phyloP scores from a whole-genome alignment of 1,140 invertebrate genomes.

The Solen grandis region DNA sequence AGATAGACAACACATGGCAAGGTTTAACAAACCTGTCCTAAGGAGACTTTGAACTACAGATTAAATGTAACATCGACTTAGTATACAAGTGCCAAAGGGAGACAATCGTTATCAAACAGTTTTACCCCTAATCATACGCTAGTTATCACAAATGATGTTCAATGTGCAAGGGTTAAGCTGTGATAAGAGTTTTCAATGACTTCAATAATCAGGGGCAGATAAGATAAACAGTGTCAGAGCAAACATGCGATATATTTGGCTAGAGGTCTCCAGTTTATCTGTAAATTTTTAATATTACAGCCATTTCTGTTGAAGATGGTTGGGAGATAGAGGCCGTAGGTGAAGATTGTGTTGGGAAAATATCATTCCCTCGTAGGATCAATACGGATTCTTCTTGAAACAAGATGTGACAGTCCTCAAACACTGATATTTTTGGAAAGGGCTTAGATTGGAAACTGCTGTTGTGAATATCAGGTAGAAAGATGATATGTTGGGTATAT shows the following conservation, averaged over 20 bases:
- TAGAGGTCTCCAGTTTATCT: conserved; percentile 23
- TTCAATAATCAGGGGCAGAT: conserved; percentile 31
- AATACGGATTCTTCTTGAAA: background rate
- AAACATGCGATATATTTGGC: conserved; percentile 11
- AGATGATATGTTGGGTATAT: too few species aligned
- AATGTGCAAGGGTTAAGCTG: conserved; percentile 43
- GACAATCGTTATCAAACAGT: conserved; percentile 2
- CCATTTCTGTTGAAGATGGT: background rate
- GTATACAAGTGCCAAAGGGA: too few species aligned
- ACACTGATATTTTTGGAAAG: too few species aligned
- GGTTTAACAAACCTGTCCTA: too few species aligned
- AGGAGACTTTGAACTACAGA: too few species aligned
- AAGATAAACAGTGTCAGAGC: conserved; percentile 32
- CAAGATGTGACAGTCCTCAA: background rate
- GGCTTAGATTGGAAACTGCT: too few species aligned
- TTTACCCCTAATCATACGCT: conserved; percentile 1
- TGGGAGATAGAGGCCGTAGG: background rate
- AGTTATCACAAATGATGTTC: conserved; percentile 30
- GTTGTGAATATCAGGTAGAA: too few species aligned
- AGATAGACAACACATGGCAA: too few species aligned
- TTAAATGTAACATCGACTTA: too few species aligned
- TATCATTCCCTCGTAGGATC: background rate
- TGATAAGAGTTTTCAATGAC: conserved; percentile 33
- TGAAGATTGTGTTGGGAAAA: background rate
- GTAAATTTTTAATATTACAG: conserved; percentile 39